These are phyloP conservation scores for Gobionotothen gibberifrons DNA, from an alignment of 2,797 vertebrate genomes.

Conservation along the genomic window DNA sequence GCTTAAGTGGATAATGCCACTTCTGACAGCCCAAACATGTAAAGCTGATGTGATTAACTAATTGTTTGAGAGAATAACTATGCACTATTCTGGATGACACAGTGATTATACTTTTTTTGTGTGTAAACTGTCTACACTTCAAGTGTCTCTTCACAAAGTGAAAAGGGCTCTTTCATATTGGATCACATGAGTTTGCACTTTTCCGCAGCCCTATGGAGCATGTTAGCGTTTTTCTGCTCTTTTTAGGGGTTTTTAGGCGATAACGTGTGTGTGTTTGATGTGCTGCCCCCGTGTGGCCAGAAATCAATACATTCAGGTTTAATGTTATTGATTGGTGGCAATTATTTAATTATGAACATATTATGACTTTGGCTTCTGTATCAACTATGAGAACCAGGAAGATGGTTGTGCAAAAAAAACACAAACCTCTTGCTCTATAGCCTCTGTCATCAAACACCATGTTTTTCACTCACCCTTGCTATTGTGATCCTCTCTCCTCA, in stretches of 20 bases:
- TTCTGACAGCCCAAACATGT: not conserved
- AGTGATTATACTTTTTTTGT: not conserved
- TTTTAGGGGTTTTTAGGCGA: not conserved
- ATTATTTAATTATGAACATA: not conserved
- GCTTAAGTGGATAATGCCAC: not conserved
- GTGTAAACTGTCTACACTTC: not conserved
- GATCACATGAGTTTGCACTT: no score
- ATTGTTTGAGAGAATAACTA: no score
- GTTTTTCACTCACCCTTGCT: slow-evolving; percentile 7
- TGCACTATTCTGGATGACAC: not conserved
- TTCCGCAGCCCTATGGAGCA: not conserved
- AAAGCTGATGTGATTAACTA: not conserved
- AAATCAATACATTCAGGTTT: not conserved
- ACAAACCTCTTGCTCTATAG: not conserved
- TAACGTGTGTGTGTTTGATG: not conserved
- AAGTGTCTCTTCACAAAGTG: not conserved
- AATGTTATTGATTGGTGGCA: not conserved
- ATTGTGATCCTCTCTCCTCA: slow-evolving; percentile 3
- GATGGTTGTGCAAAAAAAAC: not conserved
- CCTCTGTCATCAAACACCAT: not conserved
- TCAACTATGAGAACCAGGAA: not conserved
- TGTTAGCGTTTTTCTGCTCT: not conserved
- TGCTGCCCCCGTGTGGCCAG: slow-evolving; percentile 3
- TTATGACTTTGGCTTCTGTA: not conserved
- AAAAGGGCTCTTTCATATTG: no score